Conservation (phyloP, 2,113 vertebrate species). For the Bombycilla garrulus region DNA sequence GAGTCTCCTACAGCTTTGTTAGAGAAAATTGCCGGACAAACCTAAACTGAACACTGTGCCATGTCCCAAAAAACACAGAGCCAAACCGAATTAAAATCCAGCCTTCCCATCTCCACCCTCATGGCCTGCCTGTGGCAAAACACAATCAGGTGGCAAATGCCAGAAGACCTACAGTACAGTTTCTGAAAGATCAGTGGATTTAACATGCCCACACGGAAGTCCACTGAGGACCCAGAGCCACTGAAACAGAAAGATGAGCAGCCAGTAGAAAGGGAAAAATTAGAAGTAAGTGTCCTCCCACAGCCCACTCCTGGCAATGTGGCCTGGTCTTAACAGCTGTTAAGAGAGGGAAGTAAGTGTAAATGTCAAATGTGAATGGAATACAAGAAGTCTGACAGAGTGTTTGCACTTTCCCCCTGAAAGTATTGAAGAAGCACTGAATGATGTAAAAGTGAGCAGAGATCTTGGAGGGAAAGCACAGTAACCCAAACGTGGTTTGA, state of each 20-base stretch:
- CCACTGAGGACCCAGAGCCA: neutral
- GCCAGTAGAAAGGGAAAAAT: neutral
- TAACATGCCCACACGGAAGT: neutral
- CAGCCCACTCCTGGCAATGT: neutral
- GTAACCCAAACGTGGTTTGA: neutral
- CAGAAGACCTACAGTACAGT: neutral
- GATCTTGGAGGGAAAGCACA: neutral
- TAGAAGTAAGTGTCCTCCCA: neutral
- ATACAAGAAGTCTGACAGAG: neutral
- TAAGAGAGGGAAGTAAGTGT: neutral
- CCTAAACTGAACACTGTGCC: neutral
- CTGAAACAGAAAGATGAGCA: neutral
- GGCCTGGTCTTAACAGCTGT: neutral
- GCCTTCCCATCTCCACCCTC: neutral
- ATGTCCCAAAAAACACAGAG: neutral
- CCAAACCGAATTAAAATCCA: neutral
- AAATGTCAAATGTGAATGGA: neutral
- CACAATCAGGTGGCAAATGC: neutral
- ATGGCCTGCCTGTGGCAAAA: neutral
- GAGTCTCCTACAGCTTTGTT: neutral
- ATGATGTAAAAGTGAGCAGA: neutral
- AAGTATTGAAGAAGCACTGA: neutral
- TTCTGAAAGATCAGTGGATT: neutral
- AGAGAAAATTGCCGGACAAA: neutral
- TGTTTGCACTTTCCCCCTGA: neutral